A percentile compares a stretch with the other conserved stretches of the same genome.
Conservation (phyloP, 1,140 invertebrate genomes). For the Aphelinus atriplicis region DNA sequence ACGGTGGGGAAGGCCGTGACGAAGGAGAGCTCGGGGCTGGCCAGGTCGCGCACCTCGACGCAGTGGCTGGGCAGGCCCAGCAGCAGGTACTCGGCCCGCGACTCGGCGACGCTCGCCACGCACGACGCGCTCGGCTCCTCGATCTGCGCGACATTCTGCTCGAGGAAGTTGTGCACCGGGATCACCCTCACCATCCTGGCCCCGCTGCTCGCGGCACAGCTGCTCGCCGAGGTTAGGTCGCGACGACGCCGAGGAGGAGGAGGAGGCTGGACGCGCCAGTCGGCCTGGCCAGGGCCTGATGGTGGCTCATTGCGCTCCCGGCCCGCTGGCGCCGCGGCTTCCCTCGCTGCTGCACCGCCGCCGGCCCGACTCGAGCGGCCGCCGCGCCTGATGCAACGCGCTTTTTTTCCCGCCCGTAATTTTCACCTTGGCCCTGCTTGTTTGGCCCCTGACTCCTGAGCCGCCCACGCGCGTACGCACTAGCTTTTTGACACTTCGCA, state of each 20-base stretch:
- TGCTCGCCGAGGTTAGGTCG: slow-evolving; percentile 3
- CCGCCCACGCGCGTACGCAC: too few relatives aligned
- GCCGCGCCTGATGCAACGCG: too few relatives aligned
- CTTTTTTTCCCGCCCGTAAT: too few relatives aligned
- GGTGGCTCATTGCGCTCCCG: too few relatives aligned
- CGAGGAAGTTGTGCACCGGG: slow-evolving; percentile 75
- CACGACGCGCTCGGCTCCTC: slow-evolving; percentile 74
- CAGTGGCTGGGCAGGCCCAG: slow-evolving; percentile 71
- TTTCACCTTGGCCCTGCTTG: too few relatives aligned
- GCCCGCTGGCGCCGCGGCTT: too few relatives aligned
- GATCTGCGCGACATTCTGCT: slow-evolving; percentile 73
- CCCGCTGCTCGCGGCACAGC: too few relatives aligned
- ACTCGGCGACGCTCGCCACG: slow-evolving; percentile 57
- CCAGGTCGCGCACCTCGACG: slow-evolving; percentile 72
- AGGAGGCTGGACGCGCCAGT: neutral
- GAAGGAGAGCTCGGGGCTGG: slow-evolving; percentile 60
- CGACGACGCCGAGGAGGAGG: neutral
- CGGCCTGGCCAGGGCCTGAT: too few relatives aligned
- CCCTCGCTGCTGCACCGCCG: too few relatives aligned
- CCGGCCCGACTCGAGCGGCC: too few relatives aligned
- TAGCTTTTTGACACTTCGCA: too few relatives aligned
- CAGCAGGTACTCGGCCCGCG: slow-evolving; percentile 65
- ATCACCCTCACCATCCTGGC: slow-evolving; percentile 74
- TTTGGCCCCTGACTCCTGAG: too few relatives aligned
- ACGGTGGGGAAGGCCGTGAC: slow-evolving; percentile 73